Conservation (phyloP, 2,113 vertebrate genomes). For the Garra rufa region DNA sequence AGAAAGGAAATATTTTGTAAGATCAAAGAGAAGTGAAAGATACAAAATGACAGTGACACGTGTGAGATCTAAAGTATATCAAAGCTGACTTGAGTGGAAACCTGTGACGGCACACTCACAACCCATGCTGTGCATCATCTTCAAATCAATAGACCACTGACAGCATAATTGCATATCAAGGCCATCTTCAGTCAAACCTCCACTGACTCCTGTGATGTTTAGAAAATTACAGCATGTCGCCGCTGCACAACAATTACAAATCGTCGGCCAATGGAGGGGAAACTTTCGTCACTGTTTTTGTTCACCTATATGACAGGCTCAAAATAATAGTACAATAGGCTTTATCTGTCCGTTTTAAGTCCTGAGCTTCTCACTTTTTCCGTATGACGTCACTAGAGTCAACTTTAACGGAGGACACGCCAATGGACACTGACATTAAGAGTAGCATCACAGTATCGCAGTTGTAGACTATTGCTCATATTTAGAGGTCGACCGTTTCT, state of each 20-base stretch:
- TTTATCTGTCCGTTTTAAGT: background rate
- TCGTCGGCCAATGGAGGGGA: constrained; percentile 9
- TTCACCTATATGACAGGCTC: background rate
- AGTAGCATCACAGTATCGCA: constrained; percentile 75
- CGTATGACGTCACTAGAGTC: background rate
- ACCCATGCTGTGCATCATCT: background rate
- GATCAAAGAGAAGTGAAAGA: constrained; percentile 1
- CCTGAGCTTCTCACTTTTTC: constrained; percentile 2
- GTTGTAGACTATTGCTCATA: constrained; percentile 75
- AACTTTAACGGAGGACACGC: background rate
- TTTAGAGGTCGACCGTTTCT: constrained; percentile 10
- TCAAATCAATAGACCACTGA: constrained; percentile 20
- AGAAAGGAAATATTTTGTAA: constrained; percentile 3
- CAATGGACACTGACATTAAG: constrained; percentile 61
- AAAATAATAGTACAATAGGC: background rate
- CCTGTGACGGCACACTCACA: no score
- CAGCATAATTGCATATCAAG: constrained; percentile 33
- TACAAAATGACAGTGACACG: constrained; percentile 6
- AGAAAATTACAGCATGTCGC: background rate
- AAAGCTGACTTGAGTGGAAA: constrained; percentile 41
- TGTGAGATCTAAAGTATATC: constrained; percentile 5
- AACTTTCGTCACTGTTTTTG: background rate
- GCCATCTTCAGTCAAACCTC: constrained; percentile 8
- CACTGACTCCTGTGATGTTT: constrained; percentile 16
- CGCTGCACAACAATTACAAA: constrained; percentile 25